These are phyloP conservation scores for Petrocephalus sullivani DNA, from an alignment of 2,797 vertebrate species.

Conservation along the genomic window DNA sequence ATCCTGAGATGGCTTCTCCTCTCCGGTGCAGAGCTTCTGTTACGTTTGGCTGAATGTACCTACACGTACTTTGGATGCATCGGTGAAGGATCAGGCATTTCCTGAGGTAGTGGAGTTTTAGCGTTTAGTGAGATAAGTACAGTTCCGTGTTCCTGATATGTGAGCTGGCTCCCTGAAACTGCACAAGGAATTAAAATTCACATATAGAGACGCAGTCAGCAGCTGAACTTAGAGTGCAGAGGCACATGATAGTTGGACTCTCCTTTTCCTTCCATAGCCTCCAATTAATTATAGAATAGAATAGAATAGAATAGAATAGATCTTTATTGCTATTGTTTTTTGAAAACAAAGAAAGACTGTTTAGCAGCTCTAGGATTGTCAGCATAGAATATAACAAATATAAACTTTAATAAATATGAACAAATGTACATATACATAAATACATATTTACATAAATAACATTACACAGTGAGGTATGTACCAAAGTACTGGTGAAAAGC, in stretches of 20 bases:
- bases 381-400: too few species aligned
- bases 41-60: background rate
- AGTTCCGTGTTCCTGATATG: background rate
- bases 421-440: too few species aligned
- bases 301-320: too few species aligned
- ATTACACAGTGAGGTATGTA: too few species aligned
- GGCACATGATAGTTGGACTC: background rate
- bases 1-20: constrained; percentile 14
- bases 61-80: background rate
- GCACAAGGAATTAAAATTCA: background rate
- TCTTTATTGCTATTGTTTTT: too few species aligned
- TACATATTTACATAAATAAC: too few species aligned
- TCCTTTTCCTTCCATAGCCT: background rate
- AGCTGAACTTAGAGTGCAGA: background rate
- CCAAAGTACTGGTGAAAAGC: too few species aligned
- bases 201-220: background rate
- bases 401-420: too few species aligned
- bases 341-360: too few species aligned
- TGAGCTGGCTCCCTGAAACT: background rate
- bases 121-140: background rate
- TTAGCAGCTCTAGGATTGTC: too few species aligned
- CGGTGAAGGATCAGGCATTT: background rate
- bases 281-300: background rate
- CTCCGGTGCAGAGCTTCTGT: background rate
- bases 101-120: background rate